Base-by-base conservation (phyloP, 2,113 vertebrate genomes). In the Barbus barbus region DNA sequence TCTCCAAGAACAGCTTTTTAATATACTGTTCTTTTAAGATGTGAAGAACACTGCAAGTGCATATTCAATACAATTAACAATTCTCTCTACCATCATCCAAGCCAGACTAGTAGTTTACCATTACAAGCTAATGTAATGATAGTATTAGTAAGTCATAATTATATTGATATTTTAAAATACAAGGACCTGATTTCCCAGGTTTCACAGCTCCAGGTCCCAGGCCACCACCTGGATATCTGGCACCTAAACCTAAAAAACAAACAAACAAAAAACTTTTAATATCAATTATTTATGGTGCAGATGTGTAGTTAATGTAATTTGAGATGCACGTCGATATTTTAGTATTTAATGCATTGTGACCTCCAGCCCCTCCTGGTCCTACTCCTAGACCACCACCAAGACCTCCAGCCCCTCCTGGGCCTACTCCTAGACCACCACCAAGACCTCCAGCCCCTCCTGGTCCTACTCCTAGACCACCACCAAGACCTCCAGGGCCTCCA, bases 151-250 rank as follows among this genome's bases (percentile, higher is more conserved):
- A 38, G 31, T 69, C 65, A 69, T 22, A 11, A 69, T 38, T 78
- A 24, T 61, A 28, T 44, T 65, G 63, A 44, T 77, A 82, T 77
- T 84, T 80, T 44, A 82, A 71, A 60, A 81, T 61, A 58, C n/a
- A 89, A 61, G 53, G 72, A 46, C 14, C 41, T 84, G 91, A 88
- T 91, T 92, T 92, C 41, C 74, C 84, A 56, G 92, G 91, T 85
- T 93, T 94, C 71, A 87, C 85, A 90, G 89, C 90, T 87, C 89
- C 90, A 80, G 74, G 67, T 48, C 83, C 83, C 76, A 78, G 78
- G 79, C 92, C 93, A 79, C 74, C 75, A 9, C 44, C 86, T 61
- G 84, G 87, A 82, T 88, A 86, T 83, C 86, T 82, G 36, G 78
- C 78, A 85, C 86, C 86, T 87, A 82, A 48, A 83, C 33, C 51